Evolutionary conservation across 2,888 invertebrate species (phyloP), one percentile per base, ranked within the genome.

Genomic region (Eupithecia pulchellata): DNA sequence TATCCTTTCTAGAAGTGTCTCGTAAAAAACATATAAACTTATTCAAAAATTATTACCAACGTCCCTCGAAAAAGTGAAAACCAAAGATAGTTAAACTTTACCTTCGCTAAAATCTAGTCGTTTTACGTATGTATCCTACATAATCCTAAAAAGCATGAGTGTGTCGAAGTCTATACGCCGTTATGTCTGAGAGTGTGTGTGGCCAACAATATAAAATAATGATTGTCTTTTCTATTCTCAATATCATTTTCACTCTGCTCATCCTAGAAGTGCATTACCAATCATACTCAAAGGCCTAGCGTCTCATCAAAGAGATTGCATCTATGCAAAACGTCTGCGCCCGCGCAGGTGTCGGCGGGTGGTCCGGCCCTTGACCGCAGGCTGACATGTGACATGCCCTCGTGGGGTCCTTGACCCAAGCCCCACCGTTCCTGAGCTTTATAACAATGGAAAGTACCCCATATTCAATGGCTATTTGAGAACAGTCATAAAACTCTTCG

Each of bases 281-380:
- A 3, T 47, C 47, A 47, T 11, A 52, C 20, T 52, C 34, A 36
- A 57, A 29, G 42, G 20, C 20, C 42, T 47, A 20, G 20, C 57
- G 29, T 39, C 55, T 39, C 58, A 63, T 68, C 34, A 20, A 69
- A 68, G 13, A 29, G 32, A 65, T 61, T 60, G 30, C 64, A 71
- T 66, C 47, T 66, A 71, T 71, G 67, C 52, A 71, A 71, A 71
- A 30, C n/a, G 57, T 32, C 52, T 39, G 30, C 57, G 39, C 47
- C 8, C 13, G 66, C 71, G 58, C 71, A 66, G 66, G 64, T 69
- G 64, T 55, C 60, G 71, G 42, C 64, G 74, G 66, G 74, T 74
- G 74, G 74, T 74, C 74, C 32, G 64, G 52, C 65, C 57, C 47
- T 57, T 62, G 68, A 69, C 65, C 73, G 65, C 71, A 60, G 39